Evolutionary conservation across 2,113 vertebrate species (phyloP).

Genomic region (Oenanthe oenanthe): DNA sequence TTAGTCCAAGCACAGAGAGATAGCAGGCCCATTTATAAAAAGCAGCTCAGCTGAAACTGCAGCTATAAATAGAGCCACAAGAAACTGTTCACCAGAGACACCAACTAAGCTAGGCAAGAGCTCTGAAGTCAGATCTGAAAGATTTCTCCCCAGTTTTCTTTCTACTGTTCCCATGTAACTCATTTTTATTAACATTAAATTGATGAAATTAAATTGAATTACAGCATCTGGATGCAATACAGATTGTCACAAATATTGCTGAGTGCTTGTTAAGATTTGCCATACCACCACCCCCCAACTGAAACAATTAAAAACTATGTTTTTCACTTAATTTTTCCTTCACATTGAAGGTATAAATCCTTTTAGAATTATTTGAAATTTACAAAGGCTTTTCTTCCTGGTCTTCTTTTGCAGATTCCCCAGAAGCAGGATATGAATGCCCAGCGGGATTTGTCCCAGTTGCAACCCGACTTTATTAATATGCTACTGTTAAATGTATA

Average conservation of each 20-base stretch:
- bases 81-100: background rate
- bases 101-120: background rate
- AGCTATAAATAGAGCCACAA: slow-evolving; percentile 9
- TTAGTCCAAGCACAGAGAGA: background rate
- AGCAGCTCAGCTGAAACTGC: slow-evolving; percentile 20
- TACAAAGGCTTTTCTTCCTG: background rate
- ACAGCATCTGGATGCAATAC: background rate
- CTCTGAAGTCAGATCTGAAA: background rate
- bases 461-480: background rate
- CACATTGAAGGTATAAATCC: background rate
- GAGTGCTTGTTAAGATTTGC: background rate
- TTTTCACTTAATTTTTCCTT: background rate
- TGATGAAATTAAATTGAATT: background rate
- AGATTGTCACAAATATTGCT: background rate
- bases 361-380: background rate
- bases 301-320: background rate
- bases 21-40: slow-evolving; percentile 9
- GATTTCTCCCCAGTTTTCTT: background rate
- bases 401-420: background rate
- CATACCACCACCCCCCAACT: background rate
- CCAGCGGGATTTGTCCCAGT: background rate
- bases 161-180: background rate
- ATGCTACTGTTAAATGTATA: background rate
- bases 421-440: background rate
- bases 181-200: background rate